Percentiles rank a stretch among this genome's conserved stretches.
These are phyloP conservation scores for Haemorhous mexicanus DNA, from an alignment of 2,113 vertebrate genomes.

Conservation along the genomic window DNA sequence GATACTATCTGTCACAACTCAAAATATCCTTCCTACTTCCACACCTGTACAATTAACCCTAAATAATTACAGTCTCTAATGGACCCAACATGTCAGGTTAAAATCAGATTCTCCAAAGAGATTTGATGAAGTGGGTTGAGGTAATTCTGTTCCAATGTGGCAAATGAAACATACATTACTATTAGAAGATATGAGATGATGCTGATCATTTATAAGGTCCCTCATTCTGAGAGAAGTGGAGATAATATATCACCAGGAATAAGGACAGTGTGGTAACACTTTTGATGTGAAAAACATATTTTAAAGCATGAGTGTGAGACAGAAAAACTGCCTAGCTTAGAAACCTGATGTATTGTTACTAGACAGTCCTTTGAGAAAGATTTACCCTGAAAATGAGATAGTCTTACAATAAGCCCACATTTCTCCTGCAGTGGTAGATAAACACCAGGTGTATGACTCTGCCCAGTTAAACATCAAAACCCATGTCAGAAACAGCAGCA, in stretches of 20 bases:
- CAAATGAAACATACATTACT: slow-evolving; percentile 37
- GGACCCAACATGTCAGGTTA: slow-evolving; percentile 1
- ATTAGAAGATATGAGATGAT: slow-evolving; percentile 11
- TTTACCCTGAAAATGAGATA: not conserved
- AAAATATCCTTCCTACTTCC: not conserved
- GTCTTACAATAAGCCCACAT: not conserved
- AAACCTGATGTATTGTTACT: not conserved
- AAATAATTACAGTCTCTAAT: slow-evolving; percentile 57
- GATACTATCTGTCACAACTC: slow-evolving; percentile 5
- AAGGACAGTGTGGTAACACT: not conserved
- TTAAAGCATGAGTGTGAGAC: not conserved
- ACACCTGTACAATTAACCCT: slow-evolving; percentile 39
- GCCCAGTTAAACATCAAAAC: not conserved
- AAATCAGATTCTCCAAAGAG: slow-evolving; percentile 38
- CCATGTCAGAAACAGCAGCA: not conserved
- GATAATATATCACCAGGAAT: not conserved
- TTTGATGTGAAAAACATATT: slow-evolving; percentile 1
- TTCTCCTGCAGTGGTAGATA: not conserved
- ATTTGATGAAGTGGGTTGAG: slow-evolving; percentile 48
- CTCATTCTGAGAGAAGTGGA: not conserved
- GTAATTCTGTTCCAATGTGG: slow-evolving; percentile 35
- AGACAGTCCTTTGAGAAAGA: not conserved
- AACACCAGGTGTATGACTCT: not conserved
- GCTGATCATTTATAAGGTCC: not conserved
- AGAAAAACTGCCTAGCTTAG: not conserved